These are phyloP conservation scores for Connochaetes taurinus DNA, from an alignment of 2,113 vertebrate species.

Conservation along the genomic window DNA sequence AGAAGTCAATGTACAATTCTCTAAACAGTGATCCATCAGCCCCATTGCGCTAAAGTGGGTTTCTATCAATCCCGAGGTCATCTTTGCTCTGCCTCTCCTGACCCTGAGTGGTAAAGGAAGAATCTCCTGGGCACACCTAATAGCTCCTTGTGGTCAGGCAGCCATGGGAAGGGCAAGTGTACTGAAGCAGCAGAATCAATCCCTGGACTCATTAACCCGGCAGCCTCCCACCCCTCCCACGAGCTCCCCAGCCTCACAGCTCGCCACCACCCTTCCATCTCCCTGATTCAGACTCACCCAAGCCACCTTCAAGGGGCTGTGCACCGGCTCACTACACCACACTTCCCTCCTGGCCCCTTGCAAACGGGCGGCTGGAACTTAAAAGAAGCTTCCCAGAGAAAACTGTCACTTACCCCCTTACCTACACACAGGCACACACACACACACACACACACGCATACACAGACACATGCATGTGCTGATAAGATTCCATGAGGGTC, in stretches of 20 bases:
- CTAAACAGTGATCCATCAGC: not conserved
- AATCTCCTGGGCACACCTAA: slow-evolving; percentile 67
- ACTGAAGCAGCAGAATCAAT: slow-evolving; percentile 73
- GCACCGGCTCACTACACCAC: slow-evolving; percentile 75
- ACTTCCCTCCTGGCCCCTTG: slow-evolving; percentile 68
- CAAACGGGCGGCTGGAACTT: slow-evolving; percentile 65
- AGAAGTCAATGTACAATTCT: not conserved
- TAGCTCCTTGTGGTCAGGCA: slow-evolving; percentile 70
- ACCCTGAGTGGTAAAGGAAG: slow-evolving; percentile 73
- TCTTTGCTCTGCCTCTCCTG: slow-evolving; percentile 70
- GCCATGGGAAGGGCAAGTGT: slow-evolving; percentile 72
- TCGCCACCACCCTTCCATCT: slow-evolving; percentile 64
- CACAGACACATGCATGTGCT: not conserved
- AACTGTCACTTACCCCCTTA: not conserved
- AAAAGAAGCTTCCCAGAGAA: slow-evolving; percentile 68
- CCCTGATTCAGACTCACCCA: slow-evolving; percentile 59
- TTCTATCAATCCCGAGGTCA: slow-evolving; percentile 69
- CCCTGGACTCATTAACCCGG: slow-evolving; percentile 73
- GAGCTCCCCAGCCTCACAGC: slow-evolving; percentile 42
- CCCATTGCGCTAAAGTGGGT: slow-evolving; percentile 69
- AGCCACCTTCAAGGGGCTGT: slow-evolving; percentile 73
- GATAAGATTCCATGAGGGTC: not conserved
- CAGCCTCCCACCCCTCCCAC: slow-evolving; percentile 64
- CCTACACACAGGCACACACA: not conserved
- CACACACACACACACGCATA: no score